Conservation (phyloP, 2,113 vertebrate species). For the Chaetodon auriga region DNA sequence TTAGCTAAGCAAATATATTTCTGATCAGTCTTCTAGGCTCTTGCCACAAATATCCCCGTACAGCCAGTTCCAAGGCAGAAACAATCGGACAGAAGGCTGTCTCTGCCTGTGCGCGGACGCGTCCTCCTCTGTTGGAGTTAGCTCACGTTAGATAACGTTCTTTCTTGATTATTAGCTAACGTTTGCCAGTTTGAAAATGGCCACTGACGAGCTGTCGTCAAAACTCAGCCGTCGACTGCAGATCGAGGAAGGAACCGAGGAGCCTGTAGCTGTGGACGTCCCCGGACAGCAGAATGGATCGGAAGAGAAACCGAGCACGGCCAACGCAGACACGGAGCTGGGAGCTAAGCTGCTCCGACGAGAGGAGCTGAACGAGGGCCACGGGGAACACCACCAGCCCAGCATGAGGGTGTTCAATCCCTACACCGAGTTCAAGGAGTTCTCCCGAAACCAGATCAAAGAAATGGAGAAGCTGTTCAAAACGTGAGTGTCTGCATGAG, state of each 20-base stretch:
- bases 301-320: slow-evolving; percentile 70
- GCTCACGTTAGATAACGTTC: not conserved
- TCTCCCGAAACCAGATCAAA: slow-evolving; percentile 94
- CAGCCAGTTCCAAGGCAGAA: fast-evolving
- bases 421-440: slow-evolving; percentile 95
- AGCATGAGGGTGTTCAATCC: slow-evolving; percentile 93
- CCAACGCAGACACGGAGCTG: slow-evolving; percentile 85
- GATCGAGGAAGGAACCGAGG: slow-evolving; percentile 83
- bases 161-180: not conserved
- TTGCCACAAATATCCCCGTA: not conserved
- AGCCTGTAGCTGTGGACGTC: slow-evolving; percentile 66
- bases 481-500: slow-evolving; percentile 85
- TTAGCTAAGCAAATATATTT: too few relatives aligned
- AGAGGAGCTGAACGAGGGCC: slow-evolving; percentile 87
- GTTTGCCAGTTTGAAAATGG: slow-evolving; percentile 81
- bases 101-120: not conserved
- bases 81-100: not conserved
- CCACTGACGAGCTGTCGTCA: slow-evolving; percentile 88
- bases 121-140: not conserved
- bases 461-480: slow-evolving; percentile 97
- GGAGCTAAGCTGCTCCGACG: slow-evolving; percentile 87
- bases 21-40: not conserved
- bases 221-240: slow-evolving; percentile 89
- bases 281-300: slow-evolving; percentile 49
- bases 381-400: slow-evolving; percentile 82